Percentiles rank a stretch among this genome's conserved stretches.
These are phyloP conservation scores for Antedon mediterranea DNA, from an alignment of 53 echinoderm and acorn worm genomes.

Conservation along the genomic window DNA sequence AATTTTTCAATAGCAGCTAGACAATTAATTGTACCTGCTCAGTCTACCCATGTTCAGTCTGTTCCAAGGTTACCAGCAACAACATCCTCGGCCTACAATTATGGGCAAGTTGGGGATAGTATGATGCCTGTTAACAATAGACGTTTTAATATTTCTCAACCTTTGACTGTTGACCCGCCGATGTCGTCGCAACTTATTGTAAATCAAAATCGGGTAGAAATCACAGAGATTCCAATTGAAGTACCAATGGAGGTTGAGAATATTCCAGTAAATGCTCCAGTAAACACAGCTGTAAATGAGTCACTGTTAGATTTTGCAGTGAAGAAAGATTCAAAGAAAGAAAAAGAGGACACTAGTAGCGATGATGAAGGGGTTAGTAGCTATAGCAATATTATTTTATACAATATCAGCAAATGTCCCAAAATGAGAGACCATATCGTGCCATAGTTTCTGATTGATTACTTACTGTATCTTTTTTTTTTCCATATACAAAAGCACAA, in stretches of 20 bases:
- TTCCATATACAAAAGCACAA: no score
- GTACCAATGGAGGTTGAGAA: background rate
- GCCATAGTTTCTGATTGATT: no score
- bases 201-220: background rate
- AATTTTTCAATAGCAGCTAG: background rate
- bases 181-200: background rate
- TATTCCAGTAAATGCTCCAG: background rate
- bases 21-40: background rate
- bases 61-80: background rate
- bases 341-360: slow-evolving; percentile 14
- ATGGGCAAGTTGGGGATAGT: background rate
- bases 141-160: background rate
- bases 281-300: slow-evolving; percentile 12
- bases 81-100: background rate
- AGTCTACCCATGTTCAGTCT: no score
- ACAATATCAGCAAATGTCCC: no score
- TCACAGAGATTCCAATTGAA: background rate
- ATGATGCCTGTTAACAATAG: background rate
- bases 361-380: slow-evolving; percentile 55
- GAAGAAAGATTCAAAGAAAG: background rate
- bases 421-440: no score
- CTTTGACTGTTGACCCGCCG: background rate
- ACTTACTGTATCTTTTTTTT: no score
- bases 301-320: slow-evolving; percentile 33
- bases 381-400: background rate